Base-by-base conservation (phyloP, 2,113 vertebrate species). In the Eudyptes chrysolophus region DNA sequence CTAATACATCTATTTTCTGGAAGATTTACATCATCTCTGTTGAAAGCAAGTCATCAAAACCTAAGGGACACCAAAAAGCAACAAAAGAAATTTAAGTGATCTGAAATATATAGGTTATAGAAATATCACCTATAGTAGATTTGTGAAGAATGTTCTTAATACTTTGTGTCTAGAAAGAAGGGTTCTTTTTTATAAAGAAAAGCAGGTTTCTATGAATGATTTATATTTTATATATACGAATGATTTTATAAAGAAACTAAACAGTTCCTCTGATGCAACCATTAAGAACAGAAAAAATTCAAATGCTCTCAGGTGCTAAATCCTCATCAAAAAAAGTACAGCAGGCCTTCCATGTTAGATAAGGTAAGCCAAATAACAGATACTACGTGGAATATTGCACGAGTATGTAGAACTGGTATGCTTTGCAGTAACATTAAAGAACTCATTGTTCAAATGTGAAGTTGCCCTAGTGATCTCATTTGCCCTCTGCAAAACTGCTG, bases 401-500 rank as follows among this genome's bases (percentile, higher is more conserved):
- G 49, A 90, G 26, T 18, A n/a, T 32, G 29, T 52, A 70, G 64
- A 88, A 55, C 65, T 75, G 46, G 46, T 61, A 70, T 38, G 61
- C 61, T 65, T 18, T 94, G 71, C 71, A 82, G 65, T 32, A 91
- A 88, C 49, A 62, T 44, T 92, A 88, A 95, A 90, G 75, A 79
- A 55, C 34, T 81, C 70, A 51, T 52, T 69, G 75, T 82, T 94
- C 55, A 87, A 74, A 64, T 32, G 46, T 1, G 1, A 85, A 88
- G 75, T 66, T 93, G 87, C 61, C 89, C 94, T 79, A 65, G 36
- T 90, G 61, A 79, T 92, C 83, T 74, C 66, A 62, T 85, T 78
- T 94, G 84, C 70, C 74, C 79, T 78, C 46, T 84, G 51, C 83
- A 78, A 78, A 96, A 88, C 79, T 85, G 89, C 94, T 85, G 65